Evolutionary conservation across 2,888 invertebrate species (phyloP).

Genomic region (Leptopterna dolabrata): DNA sequence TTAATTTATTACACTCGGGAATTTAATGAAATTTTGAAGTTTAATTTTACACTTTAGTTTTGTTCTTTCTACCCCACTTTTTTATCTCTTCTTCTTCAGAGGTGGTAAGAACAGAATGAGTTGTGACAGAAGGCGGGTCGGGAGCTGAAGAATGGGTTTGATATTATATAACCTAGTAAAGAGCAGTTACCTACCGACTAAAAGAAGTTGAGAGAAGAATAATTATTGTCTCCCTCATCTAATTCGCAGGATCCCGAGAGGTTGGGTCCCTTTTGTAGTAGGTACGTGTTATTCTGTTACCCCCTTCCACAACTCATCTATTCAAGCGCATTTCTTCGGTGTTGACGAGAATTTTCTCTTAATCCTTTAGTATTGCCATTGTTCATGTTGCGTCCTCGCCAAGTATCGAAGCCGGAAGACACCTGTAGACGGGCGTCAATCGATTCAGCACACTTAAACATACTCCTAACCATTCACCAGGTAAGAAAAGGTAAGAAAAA

Average conservation of each 20-base stretch:
- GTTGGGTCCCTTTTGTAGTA: not conserved
- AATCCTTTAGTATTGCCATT: too few species aligned
- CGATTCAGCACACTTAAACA: too few species aligned
- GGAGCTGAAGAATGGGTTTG: not conserved
- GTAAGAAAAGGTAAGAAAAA: too few species aligned
- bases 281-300: not conserved
- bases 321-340: too few species aligned
- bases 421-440: too few species aligned
- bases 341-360: too few species aligned
- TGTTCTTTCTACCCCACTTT: not conserved
- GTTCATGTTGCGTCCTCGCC: too few species aligned
- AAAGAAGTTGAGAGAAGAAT: slow-evolving; percentile 6
- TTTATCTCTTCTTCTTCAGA: not conserved
- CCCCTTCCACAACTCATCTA: not conserved
- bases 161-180: slow-evolving; percentile 21
- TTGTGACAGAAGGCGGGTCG: not conserved
- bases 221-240: slow-evolving; percentile 19
- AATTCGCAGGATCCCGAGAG: not conserved
- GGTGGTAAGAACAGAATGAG: not conserved
- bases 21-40: slow-evolving; percentile 24
- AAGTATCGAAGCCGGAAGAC: too few species aligned
- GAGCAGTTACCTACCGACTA: slow-evolving; percentile 19
- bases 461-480: too few species aligned
- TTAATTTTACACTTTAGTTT: not conserved
- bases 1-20: slow-evolving; percentile 7